phyloP scores from a whole-genome alignment of 2,888 invertebrate genomes.

The Megalurothrips usitatus region DNA sequence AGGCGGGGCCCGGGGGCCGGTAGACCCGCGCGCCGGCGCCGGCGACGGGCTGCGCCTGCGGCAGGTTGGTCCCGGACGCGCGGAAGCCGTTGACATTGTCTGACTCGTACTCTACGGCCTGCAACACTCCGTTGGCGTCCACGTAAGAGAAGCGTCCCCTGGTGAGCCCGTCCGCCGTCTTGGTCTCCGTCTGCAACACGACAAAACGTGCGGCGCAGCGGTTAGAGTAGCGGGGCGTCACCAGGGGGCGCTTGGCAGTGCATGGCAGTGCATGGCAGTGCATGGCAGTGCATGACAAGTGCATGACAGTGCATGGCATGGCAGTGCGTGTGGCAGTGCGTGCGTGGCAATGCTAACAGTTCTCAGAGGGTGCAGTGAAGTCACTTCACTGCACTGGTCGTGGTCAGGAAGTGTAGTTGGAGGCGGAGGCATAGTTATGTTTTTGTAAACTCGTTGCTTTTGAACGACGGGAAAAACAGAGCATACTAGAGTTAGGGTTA shows the following conservation, averaged over 20 bases:
- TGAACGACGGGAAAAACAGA: too few relatives aligned
- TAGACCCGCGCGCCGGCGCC: slow-evolving; percentile 46
- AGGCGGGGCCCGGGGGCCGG: slow-evolving; percentile 42
- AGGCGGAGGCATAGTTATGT: too few relatives aligned
- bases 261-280: not conserved
- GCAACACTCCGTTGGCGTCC: slow-evolving; percentile 60
- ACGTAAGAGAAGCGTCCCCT: slow-evolving; percentile 60
- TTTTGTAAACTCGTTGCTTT: too few relatives aligned
- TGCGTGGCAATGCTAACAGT: too few relatives aligned
- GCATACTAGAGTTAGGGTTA: too few relatives aligned
- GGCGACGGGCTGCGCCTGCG: slow-evolving; percentile 46
- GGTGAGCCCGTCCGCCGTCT: slow-evolving; percentile 46
- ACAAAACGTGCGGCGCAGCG: not conserved
- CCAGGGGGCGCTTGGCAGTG: not conserved
- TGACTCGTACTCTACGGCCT: slow-evolving; percentile 60
- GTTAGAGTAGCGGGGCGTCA: not conserved
- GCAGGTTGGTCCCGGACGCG: slow-evolving; percentile 61
- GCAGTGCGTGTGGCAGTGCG: too few relatives aligned
- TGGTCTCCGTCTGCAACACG: slow-evolving; percentile 41
- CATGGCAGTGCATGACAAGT: not conserved
- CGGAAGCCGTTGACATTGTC: slow-evolving; percentile 61
- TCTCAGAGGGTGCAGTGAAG: not conserved
- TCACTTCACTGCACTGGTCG: not conserved
- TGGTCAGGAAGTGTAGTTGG: not conserved
- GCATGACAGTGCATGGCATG: too few relatives aligned